Conservation (phyloP, 1,140 invertebrate species). For the Pogonus chalceus region DNA sequence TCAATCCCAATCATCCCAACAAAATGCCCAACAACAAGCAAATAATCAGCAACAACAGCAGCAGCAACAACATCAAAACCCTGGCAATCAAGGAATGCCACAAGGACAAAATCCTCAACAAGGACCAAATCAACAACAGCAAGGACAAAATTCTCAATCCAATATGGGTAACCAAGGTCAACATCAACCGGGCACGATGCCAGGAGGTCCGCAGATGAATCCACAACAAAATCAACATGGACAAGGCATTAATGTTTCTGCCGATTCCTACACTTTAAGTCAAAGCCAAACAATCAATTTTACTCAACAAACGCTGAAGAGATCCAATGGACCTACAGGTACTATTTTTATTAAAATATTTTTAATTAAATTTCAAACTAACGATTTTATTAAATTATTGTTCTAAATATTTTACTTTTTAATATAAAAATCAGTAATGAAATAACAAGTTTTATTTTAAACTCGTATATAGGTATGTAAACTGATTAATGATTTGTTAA, state of each 20-base stretch:
- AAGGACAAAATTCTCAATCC: constrained; percentile 8
- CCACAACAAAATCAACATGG: constrained; percentile 16
- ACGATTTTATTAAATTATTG: too few species aligned
- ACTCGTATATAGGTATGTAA: not conserved
- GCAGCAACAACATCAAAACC: constrained; percentile 30
- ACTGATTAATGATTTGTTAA: too few species aligned
- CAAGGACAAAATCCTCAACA: constrained; percentile 33
- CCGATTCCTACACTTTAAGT: constrained; percentile 59
- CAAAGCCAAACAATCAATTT: constrained; percentile 78
- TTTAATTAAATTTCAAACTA: too few species aligned
- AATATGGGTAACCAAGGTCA: not conserved
- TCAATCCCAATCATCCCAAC: constrained; percentile 22
- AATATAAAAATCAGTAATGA: too few species aligned
- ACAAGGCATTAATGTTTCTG: too few species aligned
- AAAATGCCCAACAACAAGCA: constrained; percentile 26
- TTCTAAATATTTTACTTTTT: too few species aligned
- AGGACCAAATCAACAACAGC: constrained; percentile 20
- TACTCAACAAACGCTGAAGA: constrained; percentile 56
- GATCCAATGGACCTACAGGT: constrained; percentile 31
- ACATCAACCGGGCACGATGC: constrained; percentile 6
- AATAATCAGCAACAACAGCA: constrained; percentile 27
- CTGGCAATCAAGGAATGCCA: constrained; percentile 29
- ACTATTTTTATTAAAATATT: constrained; percentile 8
- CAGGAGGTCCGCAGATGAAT: not conserved
- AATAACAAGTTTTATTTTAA: too few species aligned